These are phyloP conservation scores for Pachliopta kotzebuea DNA, from an alignment of 2,888 invertebrate species.

Conservation along the genomic window DNA sequence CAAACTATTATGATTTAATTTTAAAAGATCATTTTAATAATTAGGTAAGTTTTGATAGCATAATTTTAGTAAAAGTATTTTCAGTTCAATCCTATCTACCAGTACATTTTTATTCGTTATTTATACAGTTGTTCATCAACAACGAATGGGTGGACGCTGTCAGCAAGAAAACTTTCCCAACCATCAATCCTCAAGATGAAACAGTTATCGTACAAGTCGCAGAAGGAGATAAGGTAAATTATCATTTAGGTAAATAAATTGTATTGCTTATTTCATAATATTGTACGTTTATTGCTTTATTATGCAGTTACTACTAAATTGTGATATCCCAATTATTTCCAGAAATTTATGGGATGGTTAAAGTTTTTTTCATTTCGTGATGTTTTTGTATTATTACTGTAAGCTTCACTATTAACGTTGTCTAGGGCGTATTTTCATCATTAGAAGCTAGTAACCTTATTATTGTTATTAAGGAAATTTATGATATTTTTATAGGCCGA, in stretches of 20 bases:
- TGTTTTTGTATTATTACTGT: neutral
- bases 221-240: slow-evolving; percentile 89
- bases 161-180: slow-evolving; percentile 91
- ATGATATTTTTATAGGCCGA: slow-evolving; percentile 80
- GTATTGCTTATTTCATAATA: neutral
- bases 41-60: too few species aligned
- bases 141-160: slow-evolving; percentile 89
- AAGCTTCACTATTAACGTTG: neutral
- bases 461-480: too few species aligned
- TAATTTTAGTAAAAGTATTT: too few species aligned
- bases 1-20: too few species aligned
- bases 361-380: neutral
- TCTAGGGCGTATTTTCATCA: too few species aligned
- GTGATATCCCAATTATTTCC: neutral
- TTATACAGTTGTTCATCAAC: slow-evolving; percentile 85
- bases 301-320: neutral
- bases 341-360: neutral
- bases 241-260: neutral
- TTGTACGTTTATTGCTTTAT: neutral
- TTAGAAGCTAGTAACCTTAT: too few species aligned
- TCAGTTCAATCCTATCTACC: too few species aligned
- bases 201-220: slow-evolving; percentile 86
- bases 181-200: slow-evolving; percentile 90
- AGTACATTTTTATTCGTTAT: neutral
- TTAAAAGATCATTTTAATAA: too few species aligned